These are phyloP conservation scores for Acrocephalus scirpaceus DNA, from an alignment of 2,797 vertebrate species.

Conservation along the genomic window DNA sequence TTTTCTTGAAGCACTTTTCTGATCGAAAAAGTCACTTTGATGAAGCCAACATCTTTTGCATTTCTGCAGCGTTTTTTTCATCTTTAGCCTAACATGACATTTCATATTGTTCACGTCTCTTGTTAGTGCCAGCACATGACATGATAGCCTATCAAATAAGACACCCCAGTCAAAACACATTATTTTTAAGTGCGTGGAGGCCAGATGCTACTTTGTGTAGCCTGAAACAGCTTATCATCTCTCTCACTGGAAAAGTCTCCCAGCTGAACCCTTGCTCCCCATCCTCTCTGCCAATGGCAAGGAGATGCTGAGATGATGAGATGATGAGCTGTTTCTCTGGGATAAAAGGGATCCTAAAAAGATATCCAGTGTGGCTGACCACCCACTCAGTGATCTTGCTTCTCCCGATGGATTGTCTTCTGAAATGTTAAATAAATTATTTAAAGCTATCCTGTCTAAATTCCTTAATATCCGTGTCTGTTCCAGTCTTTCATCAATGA, in stretches of 20 bases:
- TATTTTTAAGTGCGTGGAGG: conserved; percentile 17
- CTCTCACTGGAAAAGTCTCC: neutral
- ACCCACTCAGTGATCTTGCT: neutral
- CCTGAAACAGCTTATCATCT: conserved; percentile 10
- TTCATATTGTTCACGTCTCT: conserved; percentile 53
- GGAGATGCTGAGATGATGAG: neutral
- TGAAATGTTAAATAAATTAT: neutral
- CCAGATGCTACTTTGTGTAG: conserved; percentile 17
- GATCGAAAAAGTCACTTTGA: neutral
- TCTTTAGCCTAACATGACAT: conserved; percentile 43
- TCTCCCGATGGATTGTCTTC: neutral
- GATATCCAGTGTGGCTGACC: neutral
- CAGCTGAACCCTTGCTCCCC: neutral
- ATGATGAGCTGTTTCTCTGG: neutral
- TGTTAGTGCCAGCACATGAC: conserved; percentile 46
- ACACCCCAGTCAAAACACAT: conserved; percentile 52
- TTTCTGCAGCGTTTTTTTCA: conserved; percentile 7
- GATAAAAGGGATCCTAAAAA: neutral
- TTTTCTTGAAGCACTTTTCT: neutral
- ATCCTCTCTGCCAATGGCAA: neutral
- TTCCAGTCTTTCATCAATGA: neutral
- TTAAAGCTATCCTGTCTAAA: neutral
- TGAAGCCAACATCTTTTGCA: conserved; percentile 19
- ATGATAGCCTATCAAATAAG: conserved; percentile 36
- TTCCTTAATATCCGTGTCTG: neutral